A percentile compares a stretch with the other conserved stretches of the same genome.
phyloP scores from a whole-genome alignment of 2,888 invertebrate genomes.

The Eumacrocentrus americanus region DNA sequence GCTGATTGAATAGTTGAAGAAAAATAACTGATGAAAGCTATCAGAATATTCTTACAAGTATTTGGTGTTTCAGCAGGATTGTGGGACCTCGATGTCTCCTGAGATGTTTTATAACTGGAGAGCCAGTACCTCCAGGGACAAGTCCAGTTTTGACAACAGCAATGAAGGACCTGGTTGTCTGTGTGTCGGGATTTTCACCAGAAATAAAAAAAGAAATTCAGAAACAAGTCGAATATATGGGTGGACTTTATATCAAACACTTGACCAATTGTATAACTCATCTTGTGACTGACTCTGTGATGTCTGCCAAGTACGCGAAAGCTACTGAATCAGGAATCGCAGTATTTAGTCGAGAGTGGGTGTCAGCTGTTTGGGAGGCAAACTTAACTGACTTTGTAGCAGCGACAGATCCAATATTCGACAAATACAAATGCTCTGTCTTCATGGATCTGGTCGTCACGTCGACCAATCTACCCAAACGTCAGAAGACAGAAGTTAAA shows the following conservation, averaged over 20 bases:
- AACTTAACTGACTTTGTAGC: conserved; percentile 69
- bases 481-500: conserved; percentile 71
- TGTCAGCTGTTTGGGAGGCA: conserved; percentile 79
- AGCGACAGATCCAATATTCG: conserved; percentile 71
- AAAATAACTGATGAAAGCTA: too few relatives aligned
- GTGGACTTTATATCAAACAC: conserved; percentile 72
- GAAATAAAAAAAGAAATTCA: conserved; percentile 67
- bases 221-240: conserved; percentile 76
- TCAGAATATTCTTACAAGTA: too few relatives aligned
- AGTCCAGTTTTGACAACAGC: conserved; percentile 82
- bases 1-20: too few relatives aligned
- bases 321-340: conserved; percentile 71
- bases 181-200: conserved; percentile 67
- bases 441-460: conserved; percentile 82
- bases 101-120: conserved; percentile 73
- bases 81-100: conserved; percentile 83
- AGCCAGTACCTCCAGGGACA: conserved; percentile 75
- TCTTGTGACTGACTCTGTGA: conserved; percentile 78
- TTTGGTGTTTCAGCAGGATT: conserved; percentile 69
- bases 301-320: conserved; percentile 79
- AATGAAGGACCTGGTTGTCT: conserved; percentile 75
- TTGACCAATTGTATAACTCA: conserved; percentile 77
- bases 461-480: conserved; percentile 74
- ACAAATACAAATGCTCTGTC: conserved; percentile 69
- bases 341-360: conserved; percentile 81